Percentiles rank a stretch among this genome's conserved stretches.
phyloP scores from a whole-genome alignment of 2,113 vertebrate genomes.

The Papio anubis region DNA sequence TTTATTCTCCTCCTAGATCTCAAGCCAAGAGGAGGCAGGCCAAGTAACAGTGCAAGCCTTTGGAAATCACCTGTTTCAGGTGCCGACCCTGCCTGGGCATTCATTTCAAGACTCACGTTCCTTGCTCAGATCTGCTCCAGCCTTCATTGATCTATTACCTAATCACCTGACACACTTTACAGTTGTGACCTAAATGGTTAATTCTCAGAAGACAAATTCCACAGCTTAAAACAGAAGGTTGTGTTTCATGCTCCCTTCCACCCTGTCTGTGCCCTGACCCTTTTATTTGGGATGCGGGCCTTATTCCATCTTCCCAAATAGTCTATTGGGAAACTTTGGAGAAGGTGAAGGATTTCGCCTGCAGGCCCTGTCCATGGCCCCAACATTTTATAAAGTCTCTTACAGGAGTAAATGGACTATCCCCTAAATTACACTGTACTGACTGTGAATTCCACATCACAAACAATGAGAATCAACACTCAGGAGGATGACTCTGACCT shows the following conservation, averaged over 20 bases:
- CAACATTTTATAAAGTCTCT: background rate
- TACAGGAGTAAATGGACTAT: background rate
- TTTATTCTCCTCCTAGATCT: background rate
- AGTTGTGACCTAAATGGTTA: background rate
- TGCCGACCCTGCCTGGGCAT: too few relatives aligned
- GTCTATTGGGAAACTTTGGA: background rate
- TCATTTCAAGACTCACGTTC: rapidly evolving
- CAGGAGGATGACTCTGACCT: rapidly evolving
- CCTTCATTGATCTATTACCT: background rate
- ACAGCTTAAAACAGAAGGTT: background rate
- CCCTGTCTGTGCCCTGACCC: background rate
- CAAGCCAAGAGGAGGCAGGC: background rate
- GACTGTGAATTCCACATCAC: background rate
- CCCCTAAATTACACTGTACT: background rate
- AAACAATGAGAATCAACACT: background rate
- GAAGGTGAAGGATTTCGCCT: background rate
- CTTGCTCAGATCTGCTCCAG: background rate
- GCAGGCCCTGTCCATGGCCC: background rate
- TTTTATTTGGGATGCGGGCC: background rate
- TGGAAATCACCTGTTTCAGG: background rate
- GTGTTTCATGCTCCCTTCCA: background rate
- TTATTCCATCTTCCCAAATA: rapidly evolving
- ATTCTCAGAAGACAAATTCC: background rate
- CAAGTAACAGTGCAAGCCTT: rapidly evolving
- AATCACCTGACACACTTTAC: background rate